Base-by-base conservation (phyloP, 2,797 vertebrate genomes). In the Sylvia borin region DNA sequence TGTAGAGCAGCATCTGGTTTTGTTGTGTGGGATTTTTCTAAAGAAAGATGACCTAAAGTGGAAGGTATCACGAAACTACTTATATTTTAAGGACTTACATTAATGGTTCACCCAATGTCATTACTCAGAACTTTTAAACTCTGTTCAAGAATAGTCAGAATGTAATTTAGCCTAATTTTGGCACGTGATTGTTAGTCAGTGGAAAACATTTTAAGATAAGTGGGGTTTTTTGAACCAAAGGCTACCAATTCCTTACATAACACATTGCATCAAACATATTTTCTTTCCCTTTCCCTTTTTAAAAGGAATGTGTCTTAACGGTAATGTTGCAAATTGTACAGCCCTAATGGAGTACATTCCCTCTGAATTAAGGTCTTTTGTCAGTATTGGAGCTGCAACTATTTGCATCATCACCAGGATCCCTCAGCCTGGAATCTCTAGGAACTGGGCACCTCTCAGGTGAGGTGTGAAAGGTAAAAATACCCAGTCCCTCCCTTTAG, bases 1-100 rank as follows among this genome's bases (percentile, higher is more conserved):
- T 72, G 85, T 76, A 94, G 92, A 97, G 88, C 90, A 92, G 93
- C 92, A 96, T 97, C 96, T 97, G 93, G 95, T 97, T 95, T 81
- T 82, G 64, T 92, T 88, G 38, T 71, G 51, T 16, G 36, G 8
- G 4, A 31, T 79, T 66, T 79, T 88, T 45, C 70, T 20, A 88
- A 95, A 95, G 93, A 97, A 97, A 95, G 96, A 97, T 97, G 85
- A 32, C 85, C 95, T 95, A 91, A 96, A 98, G 95, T 97, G 90
- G 93, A 95, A 97, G 88, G 93, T 87, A 97, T 96, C 87, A 96
- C 94, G 93, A 95, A 97, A 95, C 65, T 92, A 94, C 92, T 97
- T 97, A 85, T 72, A 93, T 96, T 97, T 92, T 96, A 96, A 96
- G 77, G 79, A 94, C 94, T 96, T 94, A 78, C 75, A 94, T 92